Conservation (phyloP, 2,113 vertebrate species). For the Rhinoderma darwinii region DNA sequence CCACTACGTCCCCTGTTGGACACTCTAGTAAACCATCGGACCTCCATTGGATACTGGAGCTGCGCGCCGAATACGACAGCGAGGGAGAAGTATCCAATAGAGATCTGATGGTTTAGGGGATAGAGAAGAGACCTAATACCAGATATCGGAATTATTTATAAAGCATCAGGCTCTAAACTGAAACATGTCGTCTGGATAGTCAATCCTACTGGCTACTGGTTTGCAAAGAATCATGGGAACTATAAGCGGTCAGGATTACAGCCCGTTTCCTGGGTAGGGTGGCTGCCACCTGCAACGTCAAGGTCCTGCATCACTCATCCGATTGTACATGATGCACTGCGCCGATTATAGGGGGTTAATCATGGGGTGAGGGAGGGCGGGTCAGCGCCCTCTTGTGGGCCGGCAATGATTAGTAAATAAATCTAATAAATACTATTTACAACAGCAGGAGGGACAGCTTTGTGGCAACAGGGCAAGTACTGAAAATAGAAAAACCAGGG, state of each 20-base stretch:
- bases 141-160: too few relatives aligned
- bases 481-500: neutral
- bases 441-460: slow-evolving; percentile 64
- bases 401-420: slow-evolving; percentile 54
- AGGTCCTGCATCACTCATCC: neutral
- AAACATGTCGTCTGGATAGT: neutral
- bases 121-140: neutral
- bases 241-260: neutral
- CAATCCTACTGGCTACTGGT: neutral
- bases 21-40: neutral
- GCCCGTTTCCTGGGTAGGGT: neutral
- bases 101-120: neutral
- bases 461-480: neutral
- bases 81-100: neutral
- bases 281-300: neutral
- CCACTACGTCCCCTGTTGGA: neutral
- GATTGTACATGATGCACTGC: neutral
- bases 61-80: neutral
- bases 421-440: slow-evolving; percentile 87
- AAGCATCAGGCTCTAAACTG: too few relatives aligned
- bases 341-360: neutral
- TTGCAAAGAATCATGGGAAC: slow-evolving; percentile 1
- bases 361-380: neutral
- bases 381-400: neutral
- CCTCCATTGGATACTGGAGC: neutral